A percentile compares a stretch with the other conserved stretches of the same genome.
Evolutionary conservation across 92 coral and sea anemone species (phyloP).

Genomic region (Zoanthus gigantus): DNA sequence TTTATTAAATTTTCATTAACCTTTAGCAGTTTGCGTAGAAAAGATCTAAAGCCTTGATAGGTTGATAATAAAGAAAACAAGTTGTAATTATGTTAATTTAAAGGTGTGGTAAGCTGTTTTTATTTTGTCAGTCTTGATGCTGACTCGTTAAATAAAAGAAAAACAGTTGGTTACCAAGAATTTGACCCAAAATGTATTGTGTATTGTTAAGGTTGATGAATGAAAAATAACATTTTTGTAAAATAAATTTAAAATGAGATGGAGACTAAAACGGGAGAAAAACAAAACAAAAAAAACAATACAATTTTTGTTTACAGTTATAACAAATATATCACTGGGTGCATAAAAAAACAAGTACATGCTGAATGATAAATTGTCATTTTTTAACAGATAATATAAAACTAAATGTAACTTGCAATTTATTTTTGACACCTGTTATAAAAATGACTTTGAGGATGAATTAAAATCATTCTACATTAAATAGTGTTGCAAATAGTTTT

Average conservation of each 20-base stretch:
- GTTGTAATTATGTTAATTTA: background rate
- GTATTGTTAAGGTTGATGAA: too few species aligned
- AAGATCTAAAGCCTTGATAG: background rate
- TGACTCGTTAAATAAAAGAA: too few species aligned
- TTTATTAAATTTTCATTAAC: background rate
- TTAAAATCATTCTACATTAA: background rate
- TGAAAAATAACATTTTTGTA: too few species aligned
- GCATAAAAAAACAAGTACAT: background rate
- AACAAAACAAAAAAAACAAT: too few species aligned
- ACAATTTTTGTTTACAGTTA: too few species aligned
- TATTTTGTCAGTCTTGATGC: too few species aligned
- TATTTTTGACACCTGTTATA: background rate
- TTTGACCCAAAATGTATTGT: too few species aligned
- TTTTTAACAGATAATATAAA: background rate
- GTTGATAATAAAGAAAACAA: background rate
- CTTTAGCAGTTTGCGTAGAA: background rate
- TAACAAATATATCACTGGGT: too few species aligned
- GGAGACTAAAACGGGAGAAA: too few species aligned
- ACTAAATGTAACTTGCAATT: background rate
- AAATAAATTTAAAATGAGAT: too few species aligned
- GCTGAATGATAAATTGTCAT: background rate
- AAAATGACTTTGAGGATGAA: background rate
- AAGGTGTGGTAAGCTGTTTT: too few species aligned
- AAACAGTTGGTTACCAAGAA: too few species aligned
- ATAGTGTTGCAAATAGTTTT: background rate